Percentiles rank a stretch among this genome's conserved stretches.
Evolutionary conservation across 2,113 vertebrate species (phyloP).

Genomic region (Ochotona princeps): DNA sequence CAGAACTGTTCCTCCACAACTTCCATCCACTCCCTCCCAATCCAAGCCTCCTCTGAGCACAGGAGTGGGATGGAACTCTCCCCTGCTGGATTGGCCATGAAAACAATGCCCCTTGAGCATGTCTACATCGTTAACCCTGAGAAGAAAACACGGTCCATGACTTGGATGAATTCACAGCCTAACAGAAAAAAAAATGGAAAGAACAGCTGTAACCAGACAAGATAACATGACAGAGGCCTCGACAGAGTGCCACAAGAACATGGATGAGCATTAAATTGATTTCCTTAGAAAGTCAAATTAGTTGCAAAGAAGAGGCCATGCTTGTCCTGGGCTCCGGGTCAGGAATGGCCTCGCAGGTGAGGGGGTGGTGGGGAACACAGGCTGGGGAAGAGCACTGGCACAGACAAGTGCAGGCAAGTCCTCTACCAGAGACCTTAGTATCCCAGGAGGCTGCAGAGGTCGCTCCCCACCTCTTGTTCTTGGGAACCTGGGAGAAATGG

Average conservation of each 20-base stretch:
- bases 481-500: background rate
- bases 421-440: background rate
- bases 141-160: background rate
- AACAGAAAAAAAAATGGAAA: constrained; percentile 25
- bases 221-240: constrained; percentile 1
- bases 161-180: background rate
- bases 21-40: background rate
- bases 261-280: background rate
- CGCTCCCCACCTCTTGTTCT: background rate
- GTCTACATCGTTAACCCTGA: background rate
- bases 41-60: background rate
- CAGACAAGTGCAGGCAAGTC: background rate
- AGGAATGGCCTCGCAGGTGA: background rate
- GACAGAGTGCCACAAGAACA: background rate
- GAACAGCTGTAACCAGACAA: background rate
- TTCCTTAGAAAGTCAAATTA: constrained; percentile 29
- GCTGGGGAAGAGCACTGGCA: background rate
- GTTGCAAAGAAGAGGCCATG: background rate
- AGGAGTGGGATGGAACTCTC: background rate
- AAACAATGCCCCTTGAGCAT: background rate
- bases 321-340: background rate
- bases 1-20: background rate
- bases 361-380: accelerated
- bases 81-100: background rate
- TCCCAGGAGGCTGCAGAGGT: background rate